Base-by-base conservation (phyloP, 2,888 invertebrate species). In the Erebia epiphron region DNA sequence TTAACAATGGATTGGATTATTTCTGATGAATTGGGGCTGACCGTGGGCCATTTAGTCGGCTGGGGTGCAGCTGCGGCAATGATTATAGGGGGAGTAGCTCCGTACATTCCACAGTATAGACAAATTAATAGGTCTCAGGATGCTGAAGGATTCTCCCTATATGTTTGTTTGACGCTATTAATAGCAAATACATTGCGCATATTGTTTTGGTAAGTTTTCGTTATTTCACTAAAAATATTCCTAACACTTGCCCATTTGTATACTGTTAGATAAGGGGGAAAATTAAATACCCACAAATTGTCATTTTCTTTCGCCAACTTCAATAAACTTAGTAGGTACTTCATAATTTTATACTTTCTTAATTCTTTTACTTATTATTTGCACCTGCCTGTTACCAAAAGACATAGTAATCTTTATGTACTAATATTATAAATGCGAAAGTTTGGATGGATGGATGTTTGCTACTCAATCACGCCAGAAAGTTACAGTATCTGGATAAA, bases 151-250 rank as follows among this genome's bases (percentile, higher is more conserved):
- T 99, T 99, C 92, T 99, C 99, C 0, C 94, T 98, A 62, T 98
- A 98, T 87, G 99, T 99, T 67, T 99, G 99, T 88, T 95, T 99
- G 79, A 97, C 98, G 35, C 95, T 99, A 69, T 94, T 99, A 64
- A 95, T 99, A 83, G 99, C 99, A 73, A 99, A 99, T 88, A 99
- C 98, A 69, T 94, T 99, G 76, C 95, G 99, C 84, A 99, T 99
- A 86, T 94, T 99, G 82, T 99, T 99, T 94, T 99, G 99, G 99
- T 99, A 94, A 94, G 96, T 43, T 68, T 46, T 54, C 66, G 21
- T 69, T 46, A 26, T 26, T 60, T 16, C 16, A 10, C 11, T 41
- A 10, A 41, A 41, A 60, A 58, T 8, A 9, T 46, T n/a, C 18
- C 13, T 16, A 14, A n/a, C 61, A 41, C 46, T 4, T 43, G 18